Base-by-base conservation (phyloP, 2,113 vertebrate species). In the Rousettus leschenaultii region DNA sequence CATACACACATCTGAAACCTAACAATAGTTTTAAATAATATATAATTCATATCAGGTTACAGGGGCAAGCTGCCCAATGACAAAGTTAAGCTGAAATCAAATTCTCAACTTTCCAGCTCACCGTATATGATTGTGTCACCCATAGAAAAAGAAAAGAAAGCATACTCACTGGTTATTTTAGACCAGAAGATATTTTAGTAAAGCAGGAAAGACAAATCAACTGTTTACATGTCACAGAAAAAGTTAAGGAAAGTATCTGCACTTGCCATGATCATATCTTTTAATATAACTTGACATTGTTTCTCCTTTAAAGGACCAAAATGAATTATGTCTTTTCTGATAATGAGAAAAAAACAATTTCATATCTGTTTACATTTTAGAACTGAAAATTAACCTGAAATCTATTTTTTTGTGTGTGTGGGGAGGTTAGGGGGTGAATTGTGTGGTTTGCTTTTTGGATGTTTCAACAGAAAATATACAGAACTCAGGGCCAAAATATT, bases 291-390 rank as follows among this genome's bases (percentile, higher is more conserved):
- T 82, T 97, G 61, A 82, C n/a, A 89, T 65, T 95, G 66, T 57
- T 55, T 85, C 57, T 93, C 89, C 68, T 85, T 86, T 75, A 97
- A 95, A 96, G 30, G 30, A 77, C 26, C 80, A 94, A 13, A 48
- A 66, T 55, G 45, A 88, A 61, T 45, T 90, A 15, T 86, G 63
- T 1, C 21, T 61, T 91, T 86, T 45, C 40, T 79, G 28, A 86
- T 73, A 59, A 75, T 43, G 28, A 90, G 57, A 95, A 88, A 82
- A 83, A 19, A 74, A 59, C 65, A n/a, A 71, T 48, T 71, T 51
- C 28, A 88, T 30, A 89, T 79, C 21, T 91, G 19, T 70, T 85
- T 57, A 92, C 33, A 66, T 74, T 83, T 7, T 90, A 7, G 38
- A 94, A 92, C 5, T 83, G 38, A 19, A 96, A 96, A 94, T 83